Evolutionary conservation across 2,113 vertebrate genomes (phyloP).

Genomic region (Nestor notabilis): DNA sequence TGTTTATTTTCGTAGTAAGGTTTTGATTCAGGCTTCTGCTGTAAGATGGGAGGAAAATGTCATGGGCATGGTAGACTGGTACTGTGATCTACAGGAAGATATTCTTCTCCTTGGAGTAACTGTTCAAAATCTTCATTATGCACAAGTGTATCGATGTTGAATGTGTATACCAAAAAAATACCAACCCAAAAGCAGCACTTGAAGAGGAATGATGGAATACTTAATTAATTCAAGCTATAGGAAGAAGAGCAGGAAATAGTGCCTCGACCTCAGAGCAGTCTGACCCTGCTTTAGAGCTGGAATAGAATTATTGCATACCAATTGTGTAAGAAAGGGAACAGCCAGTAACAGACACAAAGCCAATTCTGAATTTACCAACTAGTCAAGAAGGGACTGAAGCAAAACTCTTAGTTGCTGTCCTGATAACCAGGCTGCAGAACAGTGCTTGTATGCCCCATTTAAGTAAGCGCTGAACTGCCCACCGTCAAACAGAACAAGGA

Average conservation of each 20-base stretch:
- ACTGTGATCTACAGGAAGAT: neutral
- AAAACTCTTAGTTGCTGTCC: fast-evolving
- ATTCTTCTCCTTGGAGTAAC: neutral
- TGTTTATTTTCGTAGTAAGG: neutral
- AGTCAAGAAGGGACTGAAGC: neutral
- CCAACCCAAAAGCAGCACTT: neutral
- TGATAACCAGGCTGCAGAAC: fast-evolving
- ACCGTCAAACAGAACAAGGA: fast-evolving
- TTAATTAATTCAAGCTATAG: neutral
- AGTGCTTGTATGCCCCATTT: fast-evolving
- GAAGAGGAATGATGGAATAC: neutral
- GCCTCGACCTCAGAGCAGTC: neutral
- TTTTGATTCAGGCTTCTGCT: neutral
- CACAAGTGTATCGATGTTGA: neutral
- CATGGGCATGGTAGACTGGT: neutral
- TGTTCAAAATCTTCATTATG: neutral
- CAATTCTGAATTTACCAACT: fast-evolving
- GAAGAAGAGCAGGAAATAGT: neutral
- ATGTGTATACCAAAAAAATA: neutral
- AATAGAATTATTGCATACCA: fast-evolving
- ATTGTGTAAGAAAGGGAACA: neutral
- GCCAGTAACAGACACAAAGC: fast-evolving
- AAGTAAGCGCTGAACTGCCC: fast-evolving
- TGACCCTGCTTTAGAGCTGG: neutral
- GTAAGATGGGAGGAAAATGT: neutral